A percentile compares a stretch with the other conserved stretches of the same genome.
These are phyloP conservation scores for Parelbella ahira DNA, from an alignment of 2,888 invertebrate species.

Conservation along the genomic window DNA sequence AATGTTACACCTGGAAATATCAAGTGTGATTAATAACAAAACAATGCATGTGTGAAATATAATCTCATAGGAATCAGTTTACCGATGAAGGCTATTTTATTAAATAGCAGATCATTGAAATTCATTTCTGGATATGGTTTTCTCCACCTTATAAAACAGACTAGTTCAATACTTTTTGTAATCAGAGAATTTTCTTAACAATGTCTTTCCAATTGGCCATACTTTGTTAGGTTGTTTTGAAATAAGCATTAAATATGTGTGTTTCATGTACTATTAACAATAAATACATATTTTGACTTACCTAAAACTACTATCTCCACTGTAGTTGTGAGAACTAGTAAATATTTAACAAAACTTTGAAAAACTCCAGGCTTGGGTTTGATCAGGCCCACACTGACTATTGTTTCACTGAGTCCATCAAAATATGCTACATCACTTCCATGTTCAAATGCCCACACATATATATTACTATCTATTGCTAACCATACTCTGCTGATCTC, in stretches of 20 bases:
- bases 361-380: slow-evolving; percentile 94
- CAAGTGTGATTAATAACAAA: not conserved
- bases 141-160: too few relatives aligned
- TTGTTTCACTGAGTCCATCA: slow-evolving; percentile 96
- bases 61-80: too few relatives aligned
- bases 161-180: too few relatives aligned
- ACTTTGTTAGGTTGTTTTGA: too few relatives aligned
- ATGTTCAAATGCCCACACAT: slow-evolving; percentile 98
- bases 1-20: slow-evolving; percentile 75
- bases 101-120: too few relatives aligned
- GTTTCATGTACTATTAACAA: too few relatives aligned
- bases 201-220: too few relatives aligned
- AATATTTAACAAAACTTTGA: slow-evolving; percentile 92
- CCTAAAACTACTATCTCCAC: slow-evolving; percentile 95
- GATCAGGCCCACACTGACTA: slow-evolving; percentile 94
- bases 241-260: too few relatives aligned
- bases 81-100: too few relatives aligned
- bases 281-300: slow-evolving; percentile 53
- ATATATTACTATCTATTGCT: slow-evolving; percentile 98
- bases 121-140: too few relatives aligned
- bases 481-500: slow-evolving; percentile 98
- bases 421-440: slow-evolving; percentile 97
- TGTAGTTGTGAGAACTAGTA: slow-evolving; percentile 95
- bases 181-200: too few relatives aligned
- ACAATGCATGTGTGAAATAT: too few relatives aligned